These are phyloP conservation scores for Athrips mouffetella DNA, from an alignment of 2,888 invertebrate species.

Conservation along the genomic window DNA sequence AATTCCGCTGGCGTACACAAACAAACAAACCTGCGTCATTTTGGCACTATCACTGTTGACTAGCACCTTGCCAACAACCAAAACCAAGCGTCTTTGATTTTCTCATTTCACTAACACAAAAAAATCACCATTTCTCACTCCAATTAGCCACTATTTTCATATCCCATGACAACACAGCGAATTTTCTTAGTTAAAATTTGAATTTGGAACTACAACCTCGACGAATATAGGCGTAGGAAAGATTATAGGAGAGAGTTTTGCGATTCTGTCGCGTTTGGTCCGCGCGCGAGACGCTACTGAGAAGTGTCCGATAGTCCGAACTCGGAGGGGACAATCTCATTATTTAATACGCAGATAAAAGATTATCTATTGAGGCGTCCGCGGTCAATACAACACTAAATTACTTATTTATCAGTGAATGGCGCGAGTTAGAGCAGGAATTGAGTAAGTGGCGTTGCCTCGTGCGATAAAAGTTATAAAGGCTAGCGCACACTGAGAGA, in stretches of 20 bases:
- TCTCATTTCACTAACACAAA: constrained; percentile 25
- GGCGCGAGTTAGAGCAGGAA: constrained; percentile 24
- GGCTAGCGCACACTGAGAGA: no score
- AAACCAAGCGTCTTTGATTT: constrained; percentile 37
- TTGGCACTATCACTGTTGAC: constrained; percentile 49
- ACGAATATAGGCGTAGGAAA: not conserved
- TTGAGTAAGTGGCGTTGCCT: constrained; percentile 10
- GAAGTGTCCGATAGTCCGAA: constrained; percentile 40
- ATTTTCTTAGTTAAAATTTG: not conserved
- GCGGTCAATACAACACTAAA: constrained; percentile 61
- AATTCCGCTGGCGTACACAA: constrained; percentile 1
- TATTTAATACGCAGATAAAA: constrained; percentile 74
- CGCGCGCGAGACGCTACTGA: constrained; percentile 38
- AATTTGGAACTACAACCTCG: not conserved
- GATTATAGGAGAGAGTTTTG: not conserved
- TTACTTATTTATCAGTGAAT: constrained; percentile 52
- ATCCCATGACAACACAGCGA: not conserved
- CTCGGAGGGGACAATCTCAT: constrained; percentile 47
- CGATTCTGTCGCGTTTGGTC: not conserved
- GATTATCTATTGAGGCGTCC: constrained; percentile 71
- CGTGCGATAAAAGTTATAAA: constrained; percentile 7
- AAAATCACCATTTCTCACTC: not conserved
- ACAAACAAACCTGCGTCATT: constrained; percentile 38
- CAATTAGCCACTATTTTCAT: not conserved
- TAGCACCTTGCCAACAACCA: constrained; percentile 38